A percentile compares a stretch with the other conserved stretches of the same genome.
phyloP scores from a whole-genome alignment of 1,140 invertebrate genomes.

The Rhopalosiphum maidis region DNA sequence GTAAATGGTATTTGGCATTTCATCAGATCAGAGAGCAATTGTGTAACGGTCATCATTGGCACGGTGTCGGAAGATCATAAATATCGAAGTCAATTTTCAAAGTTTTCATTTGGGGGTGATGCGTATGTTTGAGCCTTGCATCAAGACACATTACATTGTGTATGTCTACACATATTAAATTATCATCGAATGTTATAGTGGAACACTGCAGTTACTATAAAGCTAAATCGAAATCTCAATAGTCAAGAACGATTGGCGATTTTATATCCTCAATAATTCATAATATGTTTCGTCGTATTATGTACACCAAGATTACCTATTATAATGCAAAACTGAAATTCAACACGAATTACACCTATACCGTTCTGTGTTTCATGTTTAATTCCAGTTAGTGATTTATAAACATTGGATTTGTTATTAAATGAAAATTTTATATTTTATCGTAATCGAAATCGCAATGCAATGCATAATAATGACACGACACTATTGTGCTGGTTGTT shows the following conservation, averaged over 20 bases:
- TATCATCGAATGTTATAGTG: not conserved
- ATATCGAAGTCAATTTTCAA: not conserved
- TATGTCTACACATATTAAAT: not conserved
- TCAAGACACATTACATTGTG: not conserved
- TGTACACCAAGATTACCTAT: not conserved
- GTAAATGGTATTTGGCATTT: slow-evolving; percentile 38
- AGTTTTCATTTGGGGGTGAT: not conserved
- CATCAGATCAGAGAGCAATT: slow-evolving; percentile 13
- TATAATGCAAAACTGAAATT: not conserved
- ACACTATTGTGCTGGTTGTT: not conserved
- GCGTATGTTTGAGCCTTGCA: not conserved
- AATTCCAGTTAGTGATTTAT: not conserved
- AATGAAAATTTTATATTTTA: not conserved
- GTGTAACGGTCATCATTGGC: not conserved
- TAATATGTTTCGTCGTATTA: not conserved
- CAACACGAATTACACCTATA: not conserved
- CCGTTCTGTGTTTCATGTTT: not conserved
- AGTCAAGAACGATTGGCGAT: not conserved
- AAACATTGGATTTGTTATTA: not conserved
- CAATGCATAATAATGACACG: not conserved
- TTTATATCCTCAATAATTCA: not conserved
- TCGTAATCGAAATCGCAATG: not conserved
- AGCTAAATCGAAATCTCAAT: not conserved
- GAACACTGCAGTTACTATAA: not conserved
- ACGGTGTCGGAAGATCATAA: not conserved